These are phyloP conservation scores for Drosophila leonis DNA, from an alignment of 2,888 invertebrate species.

Conservation along the genomic window DNA sequence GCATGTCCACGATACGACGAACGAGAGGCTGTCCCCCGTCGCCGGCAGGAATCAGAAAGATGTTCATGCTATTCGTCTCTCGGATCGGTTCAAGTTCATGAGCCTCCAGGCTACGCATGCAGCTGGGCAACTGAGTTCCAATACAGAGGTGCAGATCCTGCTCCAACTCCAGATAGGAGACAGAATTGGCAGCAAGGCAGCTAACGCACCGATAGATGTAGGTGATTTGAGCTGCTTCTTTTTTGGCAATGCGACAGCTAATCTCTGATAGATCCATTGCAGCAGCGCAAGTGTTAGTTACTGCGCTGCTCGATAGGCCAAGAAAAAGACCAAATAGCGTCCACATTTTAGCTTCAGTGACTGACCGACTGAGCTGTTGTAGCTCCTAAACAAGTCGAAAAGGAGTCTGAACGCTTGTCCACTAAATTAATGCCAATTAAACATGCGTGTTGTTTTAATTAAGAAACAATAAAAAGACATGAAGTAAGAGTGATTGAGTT, in stretches of 20 bases:
- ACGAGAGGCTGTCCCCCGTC: slow-evolving; percentile 41
- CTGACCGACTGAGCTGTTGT: too few relatives aligned
- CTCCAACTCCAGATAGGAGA: slow-evolving; percentile 34
- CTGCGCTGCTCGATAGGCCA: neutral
- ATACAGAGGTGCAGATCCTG: slow-evolving; percentile 49
- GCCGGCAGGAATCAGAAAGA: slow-evolving; percentile 63
- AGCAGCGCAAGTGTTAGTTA: neutral
- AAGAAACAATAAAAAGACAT: neutral
- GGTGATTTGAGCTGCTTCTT: slow-evolving; percentile 50
- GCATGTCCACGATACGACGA: slow-evolving; percentile 52
- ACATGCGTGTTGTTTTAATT: slow-evolving; percentile 6
- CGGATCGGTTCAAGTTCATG: slow-evolving; percentile 64
- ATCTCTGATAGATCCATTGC: slow-evolving; percentile 28
- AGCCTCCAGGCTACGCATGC: slow-evolving; percentile 55
- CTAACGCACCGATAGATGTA: slow-evolving; percentile 67
- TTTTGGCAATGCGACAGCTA: slow-evolving; percentile 51
- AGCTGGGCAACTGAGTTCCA: slow-evolving; percentile 32
- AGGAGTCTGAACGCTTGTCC: neutral
- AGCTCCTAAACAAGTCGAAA: neutral
- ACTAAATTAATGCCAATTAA: neutral
- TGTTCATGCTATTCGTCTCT: slow-evolving; percentile 62
- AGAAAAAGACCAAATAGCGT: slow-evolving; percentile 38
- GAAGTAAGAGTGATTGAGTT: too few relatives aligned
- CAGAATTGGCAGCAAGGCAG: slow-evolving; percentile 29
- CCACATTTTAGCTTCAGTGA: slow-evolving; percentile 15